Percentiles rank a stretch among this genome's conserved stretches.
Evolutionary conservation across 2,888 invertebrate species (phyloP).

Genomic region (Dolomedes plantarius): DNA sequence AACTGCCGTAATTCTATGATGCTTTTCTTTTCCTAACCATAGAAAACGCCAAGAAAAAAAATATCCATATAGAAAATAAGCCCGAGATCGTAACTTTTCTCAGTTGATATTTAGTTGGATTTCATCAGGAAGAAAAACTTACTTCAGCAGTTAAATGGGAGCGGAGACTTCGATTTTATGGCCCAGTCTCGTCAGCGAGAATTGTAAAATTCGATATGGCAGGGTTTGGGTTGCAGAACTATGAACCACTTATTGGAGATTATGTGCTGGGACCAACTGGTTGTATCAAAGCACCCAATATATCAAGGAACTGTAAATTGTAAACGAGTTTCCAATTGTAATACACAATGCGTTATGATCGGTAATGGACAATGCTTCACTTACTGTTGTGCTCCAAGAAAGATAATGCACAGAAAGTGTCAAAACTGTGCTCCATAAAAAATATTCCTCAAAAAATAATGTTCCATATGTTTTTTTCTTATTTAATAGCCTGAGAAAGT

Average conservation of each 20-base stretch:
- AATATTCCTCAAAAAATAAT: too few relatives aligned
- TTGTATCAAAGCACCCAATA: slow-evolving; percentile 65
- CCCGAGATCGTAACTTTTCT: slow-evolving; percentile 48
- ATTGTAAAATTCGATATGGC: slow-evolving; percentile 69
- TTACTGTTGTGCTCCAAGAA: slow-evolving; percentile 32
- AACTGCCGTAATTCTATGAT: slow-evolving; percentile 68
- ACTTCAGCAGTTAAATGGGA: slow-evolving; percentile 31
- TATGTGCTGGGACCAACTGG: slow-evolving; percentile 55
- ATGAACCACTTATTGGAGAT: slow-evolving; percentile 37
- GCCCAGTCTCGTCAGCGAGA: slow-evolving; percentile 60
- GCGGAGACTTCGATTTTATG: slow-evolving; percentile 66
- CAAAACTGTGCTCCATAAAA: slow-evolving; percentile 59
- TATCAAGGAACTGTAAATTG: slow-evolving; percentile 50
- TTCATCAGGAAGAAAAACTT: slow-evolving; percentile 52
- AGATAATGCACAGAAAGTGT: slow-evolving; percentile 62
- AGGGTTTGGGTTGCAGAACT: slow-evolving; percentile 46
- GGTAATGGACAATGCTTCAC: slow-evolving; percentile 59
- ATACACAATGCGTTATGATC: slow-evolving; percentile 61
- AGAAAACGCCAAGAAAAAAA: too few relatives aligned
- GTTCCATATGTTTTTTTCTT: too few relatives aligned
- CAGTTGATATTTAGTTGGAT: slow-evolving; percentile 68
- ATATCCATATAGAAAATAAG: too few relatives aligned
- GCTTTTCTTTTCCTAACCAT: slow-evolving; percentile 52
- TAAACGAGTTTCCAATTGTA: slow-evolving; percentile 65
- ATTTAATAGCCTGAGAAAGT: too few relatives aligned